phyloP scores from a whole-genome alignment of 2,113 vertebrate species.

The Chloropsis cyanopogon region DNA sequence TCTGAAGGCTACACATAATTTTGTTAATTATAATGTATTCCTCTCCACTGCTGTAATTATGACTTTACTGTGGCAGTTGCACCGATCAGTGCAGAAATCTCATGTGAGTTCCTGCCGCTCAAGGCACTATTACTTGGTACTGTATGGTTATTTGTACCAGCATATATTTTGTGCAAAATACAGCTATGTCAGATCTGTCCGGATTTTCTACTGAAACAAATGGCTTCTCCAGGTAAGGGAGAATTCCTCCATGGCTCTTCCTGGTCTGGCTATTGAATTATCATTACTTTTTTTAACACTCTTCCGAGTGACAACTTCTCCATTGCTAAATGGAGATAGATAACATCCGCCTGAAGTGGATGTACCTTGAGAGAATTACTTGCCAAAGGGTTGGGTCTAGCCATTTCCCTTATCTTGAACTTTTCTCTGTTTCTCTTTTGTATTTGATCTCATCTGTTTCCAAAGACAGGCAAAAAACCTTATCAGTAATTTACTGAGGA shows the following conservation, averaged over 20 bases:
- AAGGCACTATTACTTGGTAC: background rate
- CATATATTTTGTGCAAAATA: background rate
- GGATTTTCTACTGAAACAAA: background rate
- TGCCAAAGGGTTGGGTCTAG: background rate
- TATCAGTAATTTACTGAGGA: background rate
- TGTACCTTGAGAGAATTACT: background rate
- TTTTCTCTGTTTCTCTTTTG: background rate
- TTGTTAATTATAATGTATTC: background rate
- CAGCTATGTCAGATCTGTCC: background rate
- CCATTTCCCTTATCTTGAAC: background rate
- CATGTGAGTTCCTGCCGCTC: background rate
- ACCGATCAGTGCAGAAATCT: background rate
- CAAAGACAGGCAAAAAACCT: background rate
- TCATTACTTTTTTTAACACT: background rate
- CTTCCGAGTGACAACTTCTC: background rate
- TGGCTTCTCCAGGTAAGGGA: background rate
- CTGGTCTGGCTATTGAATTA: background rate
- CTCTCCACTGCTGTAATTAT: background rate
- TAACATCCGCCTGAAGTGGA: background rate
- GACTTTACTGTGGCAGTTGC: background rate
- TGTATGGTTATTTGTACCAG: background rate
- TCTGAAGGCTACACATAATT: background rate
- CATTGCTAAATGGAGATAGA: background rate
- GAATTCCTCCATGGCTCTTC: background rate
- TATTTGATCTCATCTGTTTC: background rate